Evolutionary conservation across 1,140 invertebrate species (phyloP).

Genomic region (Oncopodura yosiiana): DNA sequence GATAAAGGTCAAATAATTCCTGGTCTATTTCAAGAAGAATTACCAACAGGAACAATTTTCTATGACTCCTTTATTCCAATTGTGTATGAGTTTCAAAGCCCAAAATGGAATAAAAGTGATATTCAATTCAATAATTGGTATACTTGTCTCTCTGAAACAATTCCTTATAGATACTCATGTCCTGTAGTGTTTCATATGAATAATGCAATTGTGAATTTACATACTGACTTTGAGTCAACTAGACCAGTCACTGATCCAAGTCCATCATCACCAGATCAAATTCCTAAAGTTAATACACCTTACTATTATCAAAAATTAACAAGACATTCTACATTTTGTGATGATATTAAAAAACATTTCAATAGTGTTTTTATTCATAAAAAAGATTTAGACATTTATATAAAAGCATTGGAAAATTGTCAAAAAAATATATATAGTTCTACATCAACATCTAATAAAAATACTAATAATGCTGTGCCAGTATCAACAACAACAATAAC

Average conservation of each 20-base stretch:
- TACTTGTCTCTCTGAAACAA: conserved; percentile 14
- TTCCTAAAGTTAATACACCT: background rate
- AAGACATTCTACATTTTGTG: conserved; percentile 10
- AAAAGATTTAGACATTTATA: conserved; percentile 9
- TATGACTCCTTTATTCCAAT: conserved; percentile 29
- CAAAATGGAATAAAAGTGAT: conserved; percentile 32
- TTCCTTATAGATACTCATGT: conserved; percentile 28
- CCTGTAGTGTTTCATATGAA: conserved; percentile 31
- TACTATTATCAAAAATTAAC: background rate
- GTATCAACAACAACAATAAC: no score
- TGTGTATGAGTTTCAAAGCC: conserved; percentile 23
- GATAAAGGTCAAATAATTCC: background rate
- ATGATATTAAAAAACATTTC: conserved; percentile 30
- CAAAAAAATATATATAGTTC: background rate
- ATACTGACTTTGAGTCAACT: conserved; percentile 27
- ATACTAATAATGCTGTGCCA: no score
- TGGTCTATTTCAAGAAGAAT: conserved; percentile 18
- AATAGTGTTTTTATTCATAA: conserved; percentile 8
- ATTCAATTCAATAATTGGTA: conserved; percentile 33
- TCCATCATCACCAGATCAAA: background rate
- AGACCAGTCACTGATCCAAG: conserved; percentile 14
- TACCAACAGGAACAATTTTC: conserved; percentile 27
- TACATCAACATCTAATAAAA: no score
- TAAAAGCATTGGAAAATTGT: conserved; percentile 12
- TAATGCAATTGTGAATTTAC: conserved; percentile 27